A percentile compares a stretch with the other conserved stretches of the same genome.
Evolutionary conservation across 2,113 vertebrate genomes (phyloP).

Genomic region (Amphiprion ocellaris): DNA sequence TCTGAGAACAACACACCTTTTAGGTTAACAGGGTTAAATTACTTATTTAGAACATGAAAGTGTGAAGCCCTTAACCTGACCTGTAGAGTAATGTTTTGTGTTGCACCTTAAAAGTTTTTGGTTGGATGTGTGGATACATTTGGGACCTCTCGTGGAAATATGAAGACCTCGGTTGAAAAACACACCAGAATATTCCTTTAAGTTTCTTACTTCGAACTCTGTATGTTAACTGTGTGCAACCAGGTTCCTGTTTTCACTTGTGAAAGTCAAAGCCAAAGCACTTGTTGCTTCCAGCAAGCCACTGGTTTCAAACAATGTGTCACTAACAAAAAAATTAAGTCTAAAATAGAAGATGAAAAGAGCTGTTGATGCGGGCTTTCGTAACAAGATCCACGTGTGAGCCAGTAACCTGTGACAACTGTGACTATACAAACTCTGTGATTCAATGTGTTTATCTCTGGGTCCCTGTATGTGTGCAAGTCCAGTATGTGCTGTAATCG

Average conservation of each 20-base stretch:
- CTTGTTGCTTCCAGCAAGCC: constrained; percentile 51
- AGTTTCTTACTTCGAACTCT: neutral
- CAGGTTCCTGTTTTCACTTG: constrained; percentile 51
- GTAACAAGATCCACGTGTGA: constrained; percentile 68
- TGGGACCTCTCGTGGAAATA: neutral
- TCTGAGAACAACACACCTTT: too few species aligned
- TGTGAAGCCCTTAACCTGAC: too few species aligned
- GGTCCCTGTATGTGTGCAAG: constrained; percentile 38
- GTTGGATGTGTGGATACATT: too few species aligned
- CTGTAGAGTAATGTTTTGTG: too few species aligned
- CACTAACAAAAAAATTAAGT: constrained; percentile 49
- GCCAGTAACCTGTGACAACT: constrained; percentile 56
- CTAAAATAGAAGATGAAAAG: constrained; percentile 63
- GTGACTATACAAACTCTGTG: constrained; percentile 43
- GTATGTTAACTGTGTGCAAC: constrained; percentile 14
- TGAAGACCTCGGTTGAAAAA: neutral
- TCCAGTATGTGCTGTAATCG: constrained; percentile 55
- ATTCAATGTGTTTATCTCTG: constrained; percentile 52
- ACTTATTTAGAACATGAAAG: too few species aligned
- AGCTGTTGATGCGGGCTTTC: constrained; percentile 41
- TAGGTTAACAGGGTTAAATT: too few species aligned
- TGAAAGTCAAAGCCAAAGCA: constrained; percentile 38
- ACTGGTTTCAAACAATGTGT: constrained; percentile 63
- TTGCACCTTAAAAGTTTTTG: too few species aligned
- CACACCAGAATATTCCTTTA: neutral